Conservation (phyloP, 2,113 vertebrate genomes). For the Semnopithecus entellus region DNA sequence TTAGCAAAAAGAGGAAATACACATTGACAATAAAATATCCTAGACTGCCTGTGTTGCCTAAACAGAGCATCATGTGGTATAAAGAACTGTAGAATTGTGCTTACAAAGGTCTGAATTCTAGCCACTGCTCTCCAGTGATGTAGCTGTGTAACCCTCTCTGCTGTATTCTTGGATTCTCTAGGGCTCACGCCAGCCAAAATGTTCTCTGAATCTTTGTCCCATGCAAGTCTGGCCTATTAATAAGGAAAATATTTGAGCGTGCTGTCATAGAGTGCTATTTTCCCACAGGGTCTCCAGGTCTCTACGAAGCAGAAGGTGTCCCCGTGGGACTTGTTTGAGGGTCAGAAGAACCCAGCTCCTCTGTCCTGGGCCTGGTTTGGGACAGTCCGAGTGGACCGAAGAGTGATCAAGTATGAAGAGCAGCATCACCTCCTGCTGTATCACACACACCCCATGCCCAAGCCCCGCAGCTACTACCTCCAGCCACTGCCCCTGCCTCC, state of each 20-base stretch:
- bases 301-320: slow-evolving; percentile 86
- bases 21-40: background rate
- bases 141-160: background rate
- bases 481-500: slow-evolving; percentile 85
- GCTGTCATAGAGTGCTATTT: background rate
- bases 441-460: slow-evolving; percentile 84
- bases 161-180: background rate
- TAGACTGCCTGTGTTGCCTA: background rate
- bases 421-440: slow-evolving; percentile 86
- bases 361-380: slow-evolving; percentile 88
- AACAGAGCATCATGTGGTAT: too few species aligned
- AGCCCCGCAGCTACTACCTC: slow-evolving; percentile 85
- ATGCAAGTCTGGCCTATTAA: background rate
- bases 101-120: too few species aligned
- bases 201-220: background rate
- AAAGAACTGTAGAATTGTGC: background rate
- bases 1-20: background rate
- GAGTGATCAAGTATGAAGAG: slow-evolving; percentile 83
- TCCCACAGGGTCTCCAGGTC: slow-evolving; percentile 85
- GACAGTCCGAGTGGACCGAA: slow-evolving; percentile 82
- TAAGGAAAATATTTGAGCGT: background rate
- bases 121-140: fast-evolving
- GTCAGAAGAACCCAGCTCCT: slow-evolving; percentile 85
- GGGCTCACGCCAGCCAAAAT: background rate
- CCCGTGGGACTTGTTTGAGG: slow-evolving; percentile 87